Evolutionary conservation across 1,140 invertebrate species (phyloP).

Genomic region (Drosophila navojoa): DNA sequence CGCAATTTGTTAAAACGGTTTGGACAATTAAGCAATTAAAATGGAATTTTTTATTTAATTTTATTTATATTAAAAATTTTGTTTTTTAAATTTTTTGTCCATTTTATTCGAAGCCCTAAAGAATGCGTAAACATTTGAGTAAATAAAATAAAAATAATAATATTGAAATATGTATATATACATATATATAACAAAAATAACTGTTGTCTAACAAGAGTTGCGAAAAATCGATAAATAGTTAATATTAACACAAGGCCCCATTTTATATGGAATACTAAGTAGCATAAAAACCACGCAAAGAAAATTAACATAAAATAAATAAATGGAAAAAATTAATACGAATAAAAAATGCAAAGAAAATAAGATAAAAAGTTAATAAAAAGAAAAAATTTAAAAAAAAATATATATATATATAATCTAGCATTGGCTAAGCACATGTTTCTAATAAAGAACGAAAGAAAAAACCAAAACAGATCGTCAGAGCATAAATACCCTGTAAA

Average conservation of each 20-base stretch:
- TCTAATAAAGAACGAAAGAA: slow-evolving; percentile 19
- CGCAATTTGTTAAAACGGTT: slow-evolving; percentile 53
- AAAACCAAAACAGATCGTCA: slow-evolving; percentile 6
- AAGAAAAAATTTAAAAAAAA: slow-evolving; percentile 17
- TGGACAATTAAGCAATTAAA: background rate
- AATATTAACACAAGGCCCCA: slow-evolving; percentile 11
- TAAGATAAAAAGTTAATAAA: background rate
- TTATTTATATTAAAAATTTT: background rate
- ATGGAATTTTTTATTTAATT: background rate
- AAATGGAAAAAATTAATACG: background rate
- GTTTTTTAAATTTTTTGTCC: background rate
- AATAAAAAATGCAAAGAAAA: no score
- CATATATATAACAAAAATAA: background rate
- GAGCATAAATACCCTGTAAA: no score
- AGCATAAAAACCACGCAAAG: slow-evolving; percentile 7
- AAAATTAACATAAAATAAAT: slow-evolving; percentile 37
- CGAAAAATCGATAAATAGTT: slow-evolving; percentile 18
- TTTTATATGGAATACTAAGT: background rate
- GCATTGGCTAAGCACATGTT: slow-evolving; percentile 35
- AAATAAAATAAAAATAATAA: background rate
- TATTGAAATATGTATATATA: background rate
- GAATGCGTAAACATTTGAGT: slow-evolving; percentile 11
- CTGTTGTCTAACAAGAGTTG: slow-evolving; percentile 37
- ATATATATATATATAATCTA: slow-evolving; percentile 24
- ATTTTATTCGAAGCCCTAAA: no score